A percentile compares a stretch with the other conserved stretches of the same genome.
Evolutionary conservation across 2,113 vertebrate species (phyloP).

Genomic region (Nansenia antarctica): DNA sequence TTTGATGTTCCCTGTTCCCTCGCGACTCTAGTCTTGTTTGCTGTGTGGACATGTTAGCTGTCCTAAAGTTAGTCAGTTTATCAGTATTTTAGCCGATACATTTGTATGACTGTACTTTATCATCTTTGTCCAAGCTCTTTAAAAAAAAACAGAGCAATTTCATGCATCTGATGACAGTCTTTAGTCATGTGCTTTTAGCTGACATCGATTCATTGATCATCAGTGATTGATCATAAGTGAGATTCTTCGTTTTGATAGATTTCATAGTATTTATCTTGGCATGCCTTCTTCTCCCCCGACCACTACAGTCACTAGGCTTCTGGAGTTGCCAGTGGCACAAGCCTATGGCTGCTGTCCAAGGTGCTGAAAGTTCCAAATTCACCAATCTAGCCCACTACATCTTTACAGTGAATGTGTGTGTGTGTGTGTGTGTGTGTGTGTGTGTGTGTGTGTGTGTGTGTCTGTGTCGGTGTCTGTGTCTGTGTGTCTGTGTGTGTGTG

Average conservation of each 20-base stretch:
- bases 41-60: not conserved
- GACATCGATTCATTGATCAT: not conserved
- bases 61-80: not conserved
- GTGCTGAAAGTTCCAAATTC: not conserved
- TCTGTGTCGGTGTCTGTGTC: not conserved
- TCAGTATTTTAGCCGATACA: not conserved
- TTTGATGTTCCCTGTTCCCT: not conserved
- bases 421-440: not conserved
- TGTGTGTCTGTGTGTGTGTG: not conserved
- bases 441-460: not conserved
- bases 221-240: not conserved
- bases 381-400: no score
- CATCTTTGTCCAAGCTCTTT: not conserved
- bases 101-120: not conserved
- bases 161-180: no score
- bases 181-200: not conserved
- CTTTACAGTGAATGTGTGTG: no score
- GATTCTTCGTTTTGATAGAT: not conserved
- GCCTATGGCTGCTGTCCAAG: not conserved
- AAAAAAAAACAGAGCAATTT: not conserved
- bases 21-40: not conserved
- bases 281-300: not conserved
- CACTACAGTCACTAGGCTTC: not conserved
- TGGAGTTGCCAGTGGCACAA: not conserved
- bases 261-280: not conserved